Evolutionary conservation across 2,113 vertebrate species (phyloP).

Genomic region (Chrysochloris asiatica): DNA sequence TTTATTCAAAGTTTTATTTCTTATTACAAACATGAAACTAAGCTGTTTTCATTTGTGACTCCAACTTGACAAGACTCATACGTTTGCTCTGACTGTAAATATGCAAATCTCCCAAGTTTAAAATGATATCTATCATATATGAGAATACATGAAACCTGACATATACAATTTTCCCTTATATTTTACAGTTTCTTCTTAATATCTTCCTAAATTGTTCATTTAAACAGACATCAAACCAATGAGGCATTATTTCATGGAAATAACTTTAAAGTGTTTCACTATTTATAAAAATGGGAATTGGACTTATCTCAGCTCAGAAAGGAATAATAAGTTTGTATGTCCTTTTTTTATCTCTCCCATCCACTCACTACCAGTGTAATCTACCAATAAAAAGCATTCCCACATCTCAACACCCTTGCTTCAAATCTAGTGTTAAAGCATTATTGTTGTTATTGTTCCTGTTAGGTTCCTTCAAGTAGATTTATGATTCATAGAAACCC

Average conservation of each 20-base stretch:
- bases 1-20: constrained; percentile 4
- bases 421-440: not conserved
- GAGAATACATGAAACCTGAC: not conserved
- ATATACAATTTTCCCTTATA: not conserved
- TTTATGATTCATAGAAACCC: not conserved
- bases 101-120: not conserved
- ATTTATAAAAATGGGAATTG: not conserved
- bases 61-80: not conserved
- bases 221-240: not conserved
- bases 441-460: not conserved
- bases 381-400: not conserved
- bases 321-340: not conserved
- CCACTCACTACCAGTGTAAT: not conserved
- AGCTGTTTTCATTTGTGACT: not conserved
- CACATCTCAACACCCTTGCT: not conserved
- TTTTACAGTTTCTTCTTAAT: constrained; percentile 48
- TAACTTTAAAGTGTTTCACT: not conserved
- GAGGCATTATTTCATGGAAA: not conserved
- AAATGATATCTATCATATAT: not conserved
- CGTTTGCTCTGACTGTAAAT: not conserved
- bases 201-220: not conserved
- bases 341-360: not conserved
- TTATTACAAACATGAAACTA: not conserved
- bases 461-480: not conserved
- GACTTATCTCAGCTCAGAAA: not conserved